Evolutionary conservation across 1,140 invertebrate genomes (phyloP).

Genomic region (Bombus balteatus): DNA sequence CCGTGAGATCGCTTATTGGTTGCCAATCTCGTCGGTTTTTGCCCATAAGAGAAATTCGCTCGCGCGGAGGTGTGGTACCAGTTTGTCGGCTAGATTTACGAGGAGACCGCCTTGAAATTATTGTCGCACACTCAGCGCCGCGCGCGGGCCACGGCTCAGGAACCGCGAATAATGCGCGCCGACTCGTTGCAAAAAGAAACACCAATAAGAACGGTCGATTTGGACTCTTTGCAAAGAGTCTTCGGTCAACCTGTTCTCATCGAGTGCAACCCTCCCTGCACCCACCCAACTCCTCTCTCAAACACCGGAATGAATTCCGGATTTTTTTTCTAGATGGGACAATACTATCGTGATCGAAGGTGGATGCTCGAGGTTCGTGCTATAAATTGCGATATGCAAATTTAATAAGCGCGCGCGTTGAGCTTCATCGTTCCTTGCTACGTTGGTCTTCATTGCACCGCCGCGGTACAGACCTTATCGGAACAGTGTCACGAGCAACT

Average conservation of each 20-base stretch:
- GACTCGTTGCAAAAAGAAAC: conserved; percentile 30
- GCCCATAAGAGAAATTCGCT: conserved; percentile 64
- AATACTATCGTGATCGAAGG: conserved; percentile 69
- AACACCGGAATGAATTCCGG: conserved; percentile 27
- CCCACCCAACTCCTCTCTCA: background rate
- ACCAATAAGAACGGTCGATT: conserved; percentile 6
- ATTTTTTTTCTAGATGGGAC: conserved; percentile 47
- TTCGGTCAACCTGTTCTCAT: conserved; percentile 46
- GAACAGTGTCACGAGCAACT: background rate
- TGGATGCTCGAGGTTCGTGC: conserved; percentile 52
- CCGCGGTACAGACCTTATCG: conserved; percentile 27
- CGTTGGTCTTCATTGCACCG: conserved; percentile 52
- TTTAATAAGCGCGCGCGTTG: conserved; percentile 68
- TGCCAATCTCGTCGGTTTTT: conserved; percentile 62
- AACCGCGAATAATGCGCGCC: conserved; percentile 39
- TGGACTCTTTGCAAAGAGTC: background rate
- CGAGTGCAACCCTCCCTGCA: background rate
- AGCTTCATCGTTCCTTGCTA: conserved; percentile 41
- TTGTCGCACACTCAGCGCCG: conserved; percentile 42
- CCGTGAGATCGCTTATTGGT: conserved; percentile 67
- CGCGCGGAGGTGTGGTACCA: conserved; percentile 55
- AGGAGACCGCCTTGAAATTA: conserved; percentile 61
- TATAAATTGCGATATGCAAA: conserved; percentile 74
- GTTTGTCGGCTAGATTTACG: conserved; percentile 65
- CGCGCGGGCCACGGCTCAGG: conserved; percentile 10